Conservation (phyloP, 2,797 vertebrate species). For the Gymnothorax javanicus region DNA sequence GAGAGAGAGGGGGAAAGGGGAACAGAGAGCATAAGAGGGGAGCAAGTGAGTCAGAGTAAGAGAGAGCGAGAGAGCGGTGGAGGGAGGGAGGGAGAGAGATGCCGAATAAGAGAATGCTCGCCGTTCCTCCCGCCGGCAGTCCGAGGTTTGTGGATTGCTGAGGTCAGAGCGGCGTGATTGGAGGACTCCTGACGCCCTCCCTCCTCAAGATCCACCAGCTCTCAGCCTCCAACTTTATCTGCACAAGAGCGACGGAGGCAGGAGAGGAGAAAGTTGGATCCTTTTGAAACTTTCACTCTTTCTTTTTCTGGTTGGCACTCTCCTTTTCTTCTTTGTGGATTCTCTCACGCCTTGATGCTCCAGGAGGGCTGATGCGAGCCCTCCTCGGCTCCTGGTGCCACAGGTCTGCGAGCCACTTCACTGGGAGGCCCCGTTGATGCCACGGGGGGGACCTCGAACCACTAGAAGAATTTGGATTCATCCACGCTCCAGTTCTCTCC, state of each 20-base stretch:
- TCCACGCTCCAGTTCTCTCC: not conserved
- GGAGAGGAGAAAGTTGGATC: not conserved
- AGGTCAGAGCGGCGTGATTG: not conserved
- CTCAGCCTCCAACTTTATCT: not conserved
- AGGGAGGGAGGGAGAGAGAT: not conserved
- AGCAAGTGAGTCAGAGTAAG: not conserved
- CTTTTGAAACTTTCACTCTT: not conserved
- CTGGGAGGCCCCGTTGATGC: not conserved
- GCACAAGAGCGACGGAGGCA: not conserved
- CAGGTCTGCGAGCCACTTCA: not conserved
- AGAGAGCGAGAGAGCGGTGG: not conserved
- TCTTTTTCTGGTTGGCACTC: not conserved
- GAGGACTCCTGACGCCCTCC: not conserved
- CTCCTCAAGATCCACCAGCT: not conserved
- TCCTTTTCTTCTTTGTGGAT: not conserved
- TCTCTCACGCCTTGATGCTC: not conserved
- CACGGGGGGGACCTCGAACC: not conserved
- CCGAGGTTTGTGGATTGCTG: not conserved
- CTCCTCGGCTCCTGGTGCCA: not conserved
- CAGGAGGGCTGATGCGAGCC: not conserved
- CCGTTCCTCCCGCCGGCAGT: not conserved
- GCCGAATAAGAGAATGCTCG: constrained; percentile 13
- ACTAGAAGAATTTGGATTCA: not conserved
- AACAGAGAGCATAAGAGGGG: too few species aligned
- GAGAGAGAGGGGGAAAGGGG: not conserved